Percentiles rank a stretch among this genome's conserved stretches.
These are phyloP conservation scores for Actinia tenebrosa DNA, from an alignment of 64 coral and sea anemone genomes.

Conservation along the genomic window DNA sequence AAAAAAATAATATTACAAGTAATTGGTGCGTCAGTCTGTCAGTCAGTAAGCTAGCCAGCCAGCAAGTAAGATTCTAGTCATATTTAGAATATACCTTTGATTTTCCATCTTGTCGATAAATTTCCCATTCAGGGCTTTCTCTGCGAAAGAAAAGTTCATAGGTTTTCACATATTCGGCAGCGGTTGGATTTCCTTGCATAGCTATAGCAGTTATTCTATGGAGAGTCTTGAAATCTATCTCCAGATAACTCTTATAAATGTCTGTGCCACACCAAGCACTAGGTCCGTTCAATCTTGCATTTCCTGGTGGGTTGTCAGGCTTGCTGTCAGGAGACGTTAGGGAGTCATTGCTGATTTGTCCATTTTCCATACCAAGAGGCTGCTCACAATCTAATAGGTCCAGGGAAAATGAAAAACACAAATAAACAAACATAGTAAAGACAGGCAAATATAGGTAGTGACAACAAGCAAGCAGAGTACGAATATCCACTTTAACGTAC, in stretches of 20 bases:
- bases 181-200: not conserved
- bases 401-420: no score
- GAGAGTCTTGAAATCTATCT: not conserved
- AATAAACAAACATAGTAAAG: no score
- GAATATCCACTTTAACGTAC: no score
- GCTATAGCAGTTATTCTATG: not conserved
- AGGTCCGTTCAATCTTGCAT: constrained; percentile 23
- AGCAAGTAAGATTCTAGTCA: no score
- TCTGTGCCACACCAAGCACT: not conserved
- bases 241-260: not conserved
- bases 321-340: constrained; percentile 16
- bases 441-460: no score
- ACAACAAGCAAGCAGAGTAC: no score
- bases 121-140: not conserved
- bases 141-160: not conserved
- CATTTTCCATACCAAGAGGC: constrained; percentile 28
- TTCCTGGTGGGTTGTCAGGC: not conserved
- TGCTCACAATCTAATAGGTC: constrained; percentile 8
- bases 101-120: not conserved
- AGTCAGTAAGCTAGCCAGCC: not conserved
- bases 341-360: not conserved
- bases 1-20: no score
- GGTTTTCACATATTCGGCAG: not conserved
- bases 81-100: not conserved
- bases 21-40: not conserved